Evolutionary conservation across 2,113 vertebrate genomes (phyloP).

Genomic region (Pandion haliaetus): DNA sequence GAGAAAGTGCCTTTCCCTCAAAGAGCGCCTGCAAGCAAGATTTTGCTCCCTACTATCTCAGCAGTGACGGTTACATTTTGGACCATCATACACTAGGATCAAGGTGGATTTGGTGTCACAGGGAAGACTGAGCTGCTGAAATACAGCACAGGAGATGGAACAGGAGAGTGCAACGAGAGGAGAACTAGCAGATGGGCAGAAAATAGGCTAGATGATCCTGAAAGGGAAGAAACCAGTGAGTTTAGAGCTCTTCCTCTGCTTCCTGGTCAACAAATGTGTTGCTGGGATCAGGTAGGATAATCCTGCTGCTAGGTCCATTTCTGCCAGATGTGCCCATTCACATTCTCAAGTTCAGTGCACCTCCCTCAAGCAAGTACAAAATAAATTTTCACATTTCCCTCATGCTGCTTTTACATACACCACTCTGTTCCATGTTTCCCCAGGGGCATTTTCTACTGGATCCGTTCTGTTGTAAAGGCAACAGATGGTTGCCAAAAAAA

Average conservation of each 20-base stretch:
- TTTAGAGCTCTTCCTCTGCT: neutral
- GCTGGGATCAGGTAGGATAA: neutral
- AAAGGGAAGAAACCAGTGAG: neutral
- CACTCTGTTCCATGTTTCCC: neutral
- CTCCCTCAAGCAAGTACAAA: neutral
- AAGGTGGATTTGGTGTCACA: neutral
- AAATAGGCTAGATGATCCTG: neutral
- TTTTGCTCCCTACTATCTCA: neutral
- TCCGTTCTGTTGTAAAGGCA: neutral
- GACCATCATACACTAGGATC: neutral
- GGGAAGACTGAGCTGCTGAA: neutral
- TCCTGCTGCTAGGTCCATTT: neutral
- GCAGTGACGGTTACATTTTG: neutral
- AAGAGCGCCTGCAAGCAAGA: neutral
- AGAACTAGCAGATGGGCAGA: neutral
- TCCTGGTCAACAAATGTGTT: neutral
- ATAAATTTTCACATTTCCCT: neutral
- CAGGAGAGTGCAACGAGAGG: neutral
- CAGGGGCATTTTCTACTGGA: neutral
- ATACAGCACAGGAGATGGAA: neutral
- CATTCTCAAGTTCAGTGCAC: neutral
- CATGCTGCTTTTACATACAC: rapidly evolving
- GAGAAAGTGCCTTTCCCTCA: neutral
- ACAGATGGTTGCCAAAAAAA: neutral
- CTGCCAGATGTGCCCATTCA: neutral